Evolutionary conservation across 2,888 invertebrate species (phyloP).

Genomic region (Plebejus argus): DNA sequence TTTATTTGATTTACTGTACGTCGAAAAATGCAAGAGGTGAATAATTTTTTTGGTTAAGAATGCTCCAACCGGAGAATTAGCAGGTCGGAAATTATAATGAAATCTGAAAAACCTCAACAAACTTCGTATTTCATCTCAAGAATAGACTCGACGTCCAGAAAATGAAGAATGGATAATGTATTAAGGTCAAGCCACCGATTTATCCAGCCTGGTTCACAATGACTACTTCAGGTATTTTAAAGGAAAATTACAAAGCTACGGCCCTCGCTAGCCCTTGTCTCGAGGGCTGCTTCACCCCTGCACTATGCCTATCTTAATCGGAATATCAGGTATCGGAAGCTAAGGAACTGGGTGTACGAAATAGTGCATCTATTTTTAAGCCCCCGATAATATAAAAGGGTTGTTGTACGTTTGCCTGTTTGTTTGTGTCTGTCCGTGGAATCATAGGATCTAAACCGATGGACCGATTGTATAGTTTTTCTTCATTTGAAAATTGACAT

Average conservation of each 20-base stretch:
- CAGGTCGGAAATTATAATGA: too few species aligned
- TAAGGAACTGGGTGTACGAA: background rate
- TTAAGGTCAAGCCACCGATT: slow-evolving; percentile 26
- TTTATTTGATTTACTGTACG: too few species aligned
- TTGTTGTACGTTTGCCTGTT: too few species aligned
- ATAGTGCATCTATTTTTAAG: background rate
- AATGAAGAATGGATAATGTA: slow-evolving; percentile 1
- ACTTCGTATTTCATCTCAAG: background rate
- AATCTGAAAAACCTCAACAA: background rate
- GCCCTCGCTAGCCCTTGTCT: slow-evolving; percentile 67
- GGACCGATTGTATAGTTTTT: too few species aligned
- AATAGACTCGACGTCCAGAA: slow-evolving; percentile 2
- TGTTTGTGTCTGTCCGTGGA: too few species aligned
- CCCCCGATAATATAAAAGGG: too few species aligned
- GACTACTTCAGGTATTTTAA: slow-evolving; percentile 45
- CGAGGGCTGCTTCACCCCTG: slow-evolving; percentile 64
- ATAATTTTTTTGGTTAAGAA: too few species aligned
- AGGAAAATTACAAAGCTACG: slow-evolving; percentile 56
- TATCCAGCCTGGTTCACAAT: slow-evolving; percentile 35
- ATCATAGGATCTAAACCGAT: too few species aligned
- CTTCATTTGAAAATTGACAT: too few species aligned
- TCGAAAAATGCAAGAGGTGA: too few species aligned
- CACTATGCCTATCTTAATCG: slow-evolving; percentile 29
- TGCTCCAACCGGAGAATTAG: too few species aligned
- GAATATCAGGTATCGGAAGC: background rate